These are phyloP conservation scores for Xestia ashworthii DNA, from an alignment of 2,888 invertebrate genomes.

Conservation along the genomic window DNA sequence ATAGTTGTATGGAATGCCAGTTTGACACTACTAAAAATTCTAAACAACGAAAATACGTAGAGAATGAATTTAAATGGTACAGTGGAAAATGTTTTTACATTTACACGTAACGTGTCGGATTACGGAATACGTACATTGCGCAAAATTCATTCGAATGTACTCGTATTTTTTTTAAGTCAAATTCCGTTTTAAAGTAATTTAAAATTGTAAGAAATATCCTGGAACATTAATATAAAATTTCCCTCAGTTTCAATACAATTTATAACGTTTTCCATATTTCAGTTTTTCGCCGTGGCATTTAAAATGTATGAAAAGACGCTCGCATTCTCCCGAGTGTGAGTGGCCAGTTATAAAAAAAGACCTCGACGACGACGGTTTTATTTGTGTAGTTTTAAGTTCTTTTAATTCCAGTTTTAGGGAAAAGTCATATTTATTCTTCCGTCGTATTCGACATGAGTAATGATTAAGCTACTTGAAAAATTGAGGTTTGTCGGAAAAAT, in stretches of 20 bases:
- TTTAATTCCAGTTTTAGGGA: conserved; percentile 20
- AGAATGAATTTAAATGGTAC: conserved; percentile 1
- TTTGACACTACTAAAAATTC: conserved; percentile 20
- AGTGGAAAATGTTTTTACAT: neutral
- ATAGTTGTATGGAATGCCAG: conserved; percentile 24
- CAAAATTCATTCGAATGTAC: neutral
- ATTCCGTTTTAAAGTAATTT: conserved; percentile 16
- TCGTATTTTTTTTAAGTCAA: neutral
- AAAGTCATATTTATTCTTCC: conserved; percentile 41
- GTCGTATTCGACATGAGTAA: conserved; percentile 19
- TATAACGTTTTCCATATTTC: conserved; percentile 54
- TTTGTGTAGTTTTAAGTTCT: conserved; percentile 53
- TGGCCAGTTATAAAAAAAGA: conserved; percentile 50
- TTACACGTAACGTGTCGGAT: neutral
- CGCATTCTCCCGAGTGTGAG: conserved; percentile 48
- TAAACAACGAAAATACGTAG: conserved; percentile 15
- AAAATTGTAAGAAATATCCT: conserved; percentile 34
- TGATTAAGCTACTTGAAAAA: conserved; percentile 44
- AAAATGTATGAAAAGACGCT: conserved; percentile 64
- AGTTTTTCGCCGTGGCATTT: conserved; percentile 52
- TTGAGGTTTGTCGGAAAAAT: conserved; percentile 27
- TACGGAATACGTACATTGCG: neutral
- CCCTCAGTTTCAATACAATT: conserved; percentile 54
- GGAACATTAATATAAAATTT: conserved; percentile 39
- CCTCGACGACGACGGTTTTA: conserved; percentile 20